Evolutionary conservation across 1,140 invertebrate species (phyloP), one percentile per base, ranked within the genome.

Genomic region (Cataglyphis hispanica): DNA sequence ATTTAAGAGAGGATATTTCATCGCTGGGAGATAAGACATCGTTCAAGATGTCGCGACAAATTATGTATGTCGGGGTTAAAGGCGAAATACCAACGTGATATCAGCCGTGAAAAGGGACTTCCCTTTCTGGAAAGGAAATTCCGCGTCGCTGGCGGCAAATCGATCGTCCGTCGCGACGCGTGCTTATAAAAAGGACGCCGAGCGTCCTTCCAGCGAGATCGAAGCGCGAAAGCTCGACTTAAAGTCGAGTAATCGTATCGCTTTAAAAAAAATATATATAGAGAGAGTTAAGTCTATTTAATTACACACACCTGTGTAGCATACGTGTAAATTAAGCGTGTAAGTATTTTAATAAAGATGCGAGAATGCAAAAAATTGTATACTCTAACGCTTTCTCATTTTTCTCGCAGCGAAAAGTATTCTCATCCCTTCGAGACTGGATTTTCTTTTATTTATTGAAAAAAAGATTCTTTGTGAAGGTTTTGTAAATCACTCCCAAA

Each of bases 321-420:
- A 86, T 84, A 66, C 86, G 90, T 92, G 91, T 93, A 90, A 91
- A 69, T 89, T 90, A 87, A 89, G 81, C 88, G 89, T 89, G 58
- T 85, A 89, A 89, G 83, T 91, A 91, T 89, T 91, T 87, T 87
- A 90, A 89, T 90, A 91, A 91, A 91, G 78, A 88, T 8, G 60
- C 13, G 40, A 60, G 37, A 86, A 86, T 77, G 83, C 31, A 86
- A 83, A 1, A 7, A 22, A 46, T 16, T 64, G 2, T 25, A 1
- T 8, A 7, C 25, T 63, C 25, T 6, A 0, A 27, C 16, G 8
- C n/a, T 37, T 75, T 40, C 40, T 61, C 2, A 34, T 27, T 56
- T 19, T 34, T 13, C 34, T 0, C n/a, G 13, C 2, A 19, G 16
- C 10, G 34, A 25, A 22, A 43, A 4, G 19, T 76, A 27, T 40